A percentile compares a stretch with the other conserved stretches of the same genome.
phyloP scores from a whole-genome alignment of 2,113 vertebrate genomes.

The Garra rufa region DNA sequence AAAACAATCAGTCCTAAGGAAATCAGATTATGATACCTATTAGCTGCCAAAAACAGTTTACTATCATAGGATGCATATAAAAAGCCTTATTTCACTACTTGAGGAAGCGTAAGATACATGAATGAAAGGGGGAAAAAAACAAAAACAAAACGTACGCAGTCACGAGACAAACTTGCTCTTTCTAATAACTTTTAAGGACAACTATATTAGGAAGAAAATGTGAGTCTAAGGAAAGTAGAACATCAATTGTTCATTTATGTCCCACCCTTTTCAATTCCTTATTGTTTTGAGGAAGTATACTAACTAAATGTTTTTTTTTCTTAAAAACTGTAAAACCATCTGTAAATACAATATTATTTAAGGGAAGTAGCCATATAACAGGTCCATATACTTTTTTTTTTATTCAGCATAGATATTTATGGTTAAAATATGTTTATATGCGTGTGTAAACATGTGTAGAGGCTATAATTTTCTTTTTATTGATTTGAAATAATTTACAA shows the following conservation, averaged over 20 bases:
- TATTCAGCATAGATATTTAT: not conserved
- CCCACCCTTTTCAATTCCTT: not conserved
- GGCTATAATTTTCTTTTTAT: not conserved
- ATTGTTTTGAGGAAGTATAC: not conserved
- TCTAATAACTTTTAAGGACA: too few species aligned
- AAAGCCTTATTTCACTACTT: not conserved
- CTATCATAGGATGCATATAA: not conserved
- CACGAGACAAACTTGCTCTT: too few species aligned
- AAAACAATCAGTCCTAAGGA: not conserved
- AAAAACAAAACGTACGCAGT: not conserved
- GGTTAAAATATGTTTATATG: too few species aligned
- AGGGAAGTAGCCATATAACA: not conserved
- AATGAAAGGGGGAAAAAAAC: not conserved
- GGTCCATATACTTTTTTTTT: not conserved
- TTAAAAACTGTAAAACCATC: not conserved
- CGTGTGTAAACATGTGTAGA: too few species aligned
- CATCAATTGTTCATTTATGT: not conserved
- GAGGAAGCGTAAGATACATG: not conserved
- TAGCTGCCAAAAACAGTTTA: not conserved
- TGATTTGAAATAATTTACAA: not conserved
- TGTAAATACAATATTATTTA: not conserved
- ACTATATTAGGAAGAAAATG: not conserved
- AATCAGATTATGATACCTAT: not conserved
- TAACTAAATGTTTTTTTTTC: not conserved
- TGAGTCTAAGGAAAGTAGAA: not conserved